Conservation (phyloP, 2,113 vertebrate species). For the Takifugu flavidus region DNA sequence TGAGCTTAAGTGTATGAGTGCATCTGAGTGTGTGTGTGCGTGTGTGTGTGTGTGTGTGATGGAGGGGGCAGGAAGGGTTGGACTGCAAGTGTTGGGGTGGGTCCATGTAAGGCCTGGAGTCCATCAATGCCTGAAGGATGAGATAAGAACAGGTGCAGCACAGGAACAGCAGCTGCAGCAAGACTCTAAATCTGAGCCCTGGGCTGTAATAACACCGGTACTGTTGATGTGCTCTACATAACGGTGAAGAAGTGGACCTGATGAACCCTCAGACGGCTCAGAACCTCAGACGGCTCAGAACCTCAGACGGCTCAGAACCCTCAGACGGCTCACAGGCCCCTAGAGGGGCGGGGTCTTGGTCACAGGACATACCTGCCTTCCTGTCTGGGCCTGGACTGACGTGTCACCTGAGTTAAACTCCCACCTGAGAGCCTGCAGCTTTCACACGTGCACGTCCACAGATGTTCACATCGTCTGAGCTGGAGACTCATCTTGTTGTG, state of each 20-base stretch:
- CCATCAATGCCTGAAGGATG: constrained; percentile 72
- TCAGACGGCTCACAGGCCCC: too few species aligned
- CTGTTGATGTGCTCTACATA: too few species aligned
- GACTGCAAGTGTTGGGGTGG: constrained; percentile 47
- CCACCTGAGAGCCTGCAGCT: constrained; percentile 57
- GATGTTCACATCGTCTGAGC: neutral
- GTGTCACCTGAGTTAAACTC: constrained; percentile 33
- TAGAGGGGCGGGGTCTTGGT: too few species aligned
- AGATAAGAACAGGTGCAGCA: constrained; percentile 75
- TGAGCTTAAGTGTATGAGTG: neutral
- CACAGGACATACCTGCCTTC: constrained; percentile 28
- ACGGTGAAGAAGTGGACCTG: too few species aligned
- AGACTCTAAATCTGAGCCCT: constrained; percentile 34
- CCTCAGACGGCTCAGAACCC: too few species aligned
- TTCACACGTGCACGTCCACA: neutral
- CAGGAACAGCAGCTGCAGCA: constrained; percentile 68
- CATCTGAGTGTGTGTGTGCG: constrained; percentile 4
- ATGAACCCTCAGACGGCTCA: too few species aligned
- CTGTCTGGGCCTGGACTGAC: constrained; percentile 53
- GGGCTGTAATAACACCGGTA: too few species aligned
- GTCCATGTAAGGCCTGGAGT: constrained; percentile 70
- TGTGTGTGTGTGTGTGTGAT: too few species aligned
- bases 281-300: too few species aligned
- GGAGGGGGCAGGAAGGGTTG: constrained; percentile 29
- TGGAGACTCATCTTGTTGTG: neutral